A percentile compares a stretch with the other conserved stretches of the same genome.
These are phyloP conservation scores for Coelopa pilipes DNA, from an alignment of 2,888 invertebrate genomes.

Conservation along the genomic window DNA sequence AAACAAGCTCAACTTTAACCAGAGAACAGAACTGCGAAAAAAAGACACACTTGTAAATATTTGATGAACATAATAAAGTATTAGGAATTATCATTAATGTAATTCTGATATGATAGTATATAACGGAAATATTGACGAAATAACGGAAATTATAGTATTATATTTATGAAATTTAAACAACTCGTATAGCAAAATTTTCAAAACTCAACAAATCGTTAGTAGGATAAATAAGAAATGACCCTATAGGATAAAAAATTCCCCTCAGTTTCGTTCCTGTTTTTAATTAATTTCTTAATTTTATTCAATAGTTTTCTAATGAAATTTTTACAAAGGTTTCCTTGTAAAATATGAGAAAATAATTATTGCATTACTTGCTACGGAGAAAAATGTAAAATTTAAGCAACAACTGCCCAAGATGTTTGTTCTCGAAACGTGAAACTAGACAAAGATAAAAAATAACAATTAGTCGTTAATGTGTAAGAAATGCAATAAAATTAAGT, in stretches of 20 bases:
- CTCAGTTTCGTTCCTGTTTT: background rate
- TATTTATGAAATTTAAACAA: constrained; percentile 11
- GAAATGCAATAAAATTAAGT: constrained; percentile 9
- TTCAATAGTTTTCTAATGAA: background rate
- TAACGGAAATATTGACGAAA: constrained; percentile 23
- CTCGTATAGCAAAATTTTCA: constrained; percentile 15
- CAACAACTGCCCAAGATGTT: constrained; percentile 16
- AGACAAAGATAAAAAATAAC: background rate
- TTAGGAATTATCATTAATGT: constrained; percentile 4
- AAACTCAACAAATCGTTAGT: background rate
- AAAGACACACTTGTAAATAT: constrained; percentile 1
- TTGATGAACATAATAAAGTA: constrained; percentile 8
- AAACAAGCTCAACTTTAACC: background rate
- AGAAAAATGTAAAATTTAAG: constrained; percentile 35
- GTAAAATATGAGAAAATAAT: constrained; percentile 18
- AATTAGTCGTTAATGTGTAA: constrained; percentile 10
- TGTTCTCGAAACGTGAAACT: background rate
- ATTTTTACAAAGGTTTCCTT: constrained; percentile 31
- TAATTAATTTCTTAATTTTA: background rate
- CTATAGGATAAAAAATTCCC: too few relatives aligned
- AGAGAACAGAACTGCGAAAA: constrained; percentile 16
- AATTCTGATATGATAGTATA: background rate
- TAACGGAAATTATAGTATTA: constrained; percentile 27
- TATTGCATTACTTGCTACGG: constrained; percentile 21
- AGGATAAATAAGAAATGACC: background rate